phyloP scores from a whole-genome alignment of 2,888 invertebrate species.

The Hypena proboscidalis region DNA sequence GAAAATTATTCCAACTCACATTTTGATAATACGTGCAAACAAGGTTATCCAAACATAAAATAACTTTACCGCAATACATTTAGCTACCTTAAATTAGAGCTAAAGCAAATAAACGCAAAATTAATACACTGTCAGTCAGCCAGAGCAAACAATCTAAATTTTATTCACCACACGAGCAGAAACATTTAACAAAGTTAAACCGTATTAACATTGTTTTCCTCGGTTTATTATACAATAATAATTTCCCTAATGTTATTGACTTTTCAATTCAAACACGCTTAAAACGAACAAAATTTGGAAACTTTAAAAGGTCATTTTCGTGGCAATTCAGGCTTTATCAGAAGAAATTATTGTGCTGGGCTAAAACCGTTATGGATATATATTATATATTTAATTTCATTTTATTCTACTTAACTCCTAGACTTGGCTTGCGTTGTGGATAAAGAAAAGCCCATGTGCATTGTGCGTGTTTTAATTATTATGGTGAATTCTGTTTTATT shows the following conservation, averaged over 20 bases:
- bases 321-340: slow-evolving; percentile 24
- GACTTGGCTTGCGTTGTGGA: too few relatives aligned
- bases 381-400: slow-evolving; percentile 15
- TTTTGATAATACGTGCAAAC: too few relatives aligned
- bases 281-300: slow-evolving; percentile 22
- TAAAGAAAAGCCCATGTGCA: too few relatives aligned
- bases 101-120: slow-evolving; percentile 22
- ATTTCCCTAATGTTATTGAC: slow-evolving; percentile 42
- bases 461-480: too few relatives aligned
- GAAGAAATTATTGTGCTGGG: slow-evolving; percentile 22
- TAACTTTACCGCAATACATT: slow-evolving; percentile 1
- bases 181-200: slow-evolving; percentile 42
- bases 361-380: slow-evolving; percentile 8
- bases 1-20: too few relatives aligned
- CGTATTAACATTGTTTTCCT: slow-evolving; percentile 39
- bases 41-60: background rate
- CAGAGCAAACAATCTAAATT: slow-evolving; percentile 36
- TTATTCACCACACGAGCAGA: slow-evolving; percentile 34
- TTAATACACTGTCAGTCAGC: slow-evolving; percentile 35
- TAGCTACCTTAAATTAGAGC: slow-evolving; percentile 5
- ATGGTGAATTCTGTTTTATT: too few relatives aligned
- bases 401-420: background rate
- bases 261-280: slow-evolving; percentile 41
- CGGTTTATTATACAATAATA: slow-evolving; percentile 50
- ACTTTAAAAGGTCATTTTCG: slow-evolving; percentile 19